phyloP scores from a whole-genome alignment of 1,140 invertebrate species.

The Cardiocondyla obscurior region DNA sequence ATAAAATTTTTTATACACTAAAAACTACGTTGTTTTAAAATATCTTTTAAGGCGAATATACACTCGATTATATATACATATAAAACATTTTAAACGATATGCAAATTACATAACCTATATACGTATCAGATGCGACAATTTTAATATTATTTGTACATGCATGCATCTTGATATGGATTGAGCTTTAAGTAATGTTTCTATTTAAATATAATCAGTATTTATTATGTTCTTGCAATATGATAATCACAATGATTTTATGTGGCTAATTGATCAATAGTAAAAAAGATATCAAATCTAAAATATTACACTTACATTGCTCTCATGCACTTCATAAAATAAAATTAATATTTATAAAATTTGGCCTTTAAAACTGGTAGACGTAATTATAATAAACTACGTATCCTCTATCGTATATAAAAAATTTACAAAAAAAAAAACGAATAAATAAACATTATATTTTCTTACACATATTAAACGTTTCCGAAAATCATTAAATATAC shows the following conservation, averaged over 20 bases:
- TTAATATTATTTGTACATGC: neutral
- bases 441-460: conserved; percentile 12
- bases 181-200: neutral
- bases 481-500: conserved; percentile 70
- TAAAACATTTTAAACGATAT: neutral
- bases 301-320: neutral
- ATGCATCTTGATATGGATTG: neutral
- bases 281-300: conserved; percentile 10
- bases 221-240: neutral
- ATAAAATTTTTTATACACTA: conserved; percentile 12
- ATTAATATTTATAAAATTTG: neutral
- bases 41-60: neutral
- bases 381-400: neutral
- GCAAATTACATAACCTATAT: neutral
- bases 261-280: neutral
- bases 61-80: neutral
- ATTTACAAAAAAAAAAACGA: neutral
- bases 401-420: neutral
- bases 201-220: neutral
- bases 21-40: neutral
- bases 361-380: neutral
- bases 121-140: neutral
- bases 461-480: conserved; percentile 22
- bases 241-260: neutral
- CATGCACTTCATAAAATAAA: neutral